phyloP scores from a whole-genome alignment of 2,797 vertebrate genomes.

The Linurgus olivaceus region DNA sequence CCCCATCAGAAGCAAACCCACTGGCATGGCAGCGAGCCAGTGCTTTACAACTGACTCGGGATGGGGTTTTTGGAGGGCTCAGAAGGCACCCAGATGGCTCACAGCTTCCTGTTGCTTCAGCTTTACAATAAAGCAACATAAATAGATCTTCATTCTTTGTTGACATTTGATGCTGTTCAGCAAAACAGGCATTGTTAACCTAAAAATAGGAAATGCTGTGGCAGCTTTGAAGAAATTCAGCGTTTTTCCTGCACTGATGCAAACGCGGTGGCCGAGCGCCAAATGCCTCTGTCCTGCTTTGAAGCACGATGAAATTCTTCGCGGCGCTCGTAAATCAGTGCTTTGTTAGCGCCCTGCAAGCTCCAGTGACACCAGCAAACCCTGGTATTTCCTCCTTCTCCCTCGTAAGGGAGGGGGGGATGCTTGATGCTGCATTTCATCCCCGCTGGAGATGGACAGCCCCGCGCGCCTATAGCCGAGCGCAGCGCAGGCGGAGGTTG shows the following conservation, averaged over 20 bases:
- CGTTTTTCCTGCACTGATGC: constrained; percentile 18
- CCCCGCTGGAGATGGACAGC: neutral
- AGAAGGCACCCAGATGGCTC: constrained; percentile 27
- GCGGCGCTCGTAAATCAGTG: neutral
- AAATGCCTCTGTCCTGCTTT: constrained; percentile 6
- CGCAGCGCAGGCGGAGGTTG: constrained; percentile 16
- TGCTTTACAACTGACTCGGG: neutral
- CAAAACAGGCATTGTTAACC: constrained; percentile 37
- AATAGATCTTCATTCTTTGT: constrained; percentile 43
- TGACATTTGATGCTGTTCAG: neutral
- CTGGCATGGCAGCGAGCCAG: neutral
- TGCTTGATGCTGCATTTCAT: neutral
- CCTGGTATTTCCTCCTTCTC: constrained; percentile 46
- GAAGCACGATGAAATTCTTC: constrained; percentile 32
- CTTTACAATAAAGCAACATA: constrained; percentile 55
- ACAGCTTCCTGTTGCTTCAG: constrained; percentile 42
- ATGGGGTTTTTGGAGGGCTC: neutral
- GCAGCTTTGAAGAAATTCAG: constrained; percentile 28
- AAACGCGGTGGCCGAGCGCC: neutral
- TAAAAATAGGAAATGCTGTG: neutral
- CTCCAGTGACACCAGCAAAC: neutral
- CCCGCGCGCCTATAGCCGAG: neutral
- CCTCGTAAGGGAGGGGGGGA: neutral
- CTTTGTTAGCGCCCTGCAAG: neutral
- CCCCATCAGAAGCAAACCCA: neutral